Base-by-base conservation (phyloP, 2,888 invertebrate genomes). In the Alsophila aescularia region DNA sequence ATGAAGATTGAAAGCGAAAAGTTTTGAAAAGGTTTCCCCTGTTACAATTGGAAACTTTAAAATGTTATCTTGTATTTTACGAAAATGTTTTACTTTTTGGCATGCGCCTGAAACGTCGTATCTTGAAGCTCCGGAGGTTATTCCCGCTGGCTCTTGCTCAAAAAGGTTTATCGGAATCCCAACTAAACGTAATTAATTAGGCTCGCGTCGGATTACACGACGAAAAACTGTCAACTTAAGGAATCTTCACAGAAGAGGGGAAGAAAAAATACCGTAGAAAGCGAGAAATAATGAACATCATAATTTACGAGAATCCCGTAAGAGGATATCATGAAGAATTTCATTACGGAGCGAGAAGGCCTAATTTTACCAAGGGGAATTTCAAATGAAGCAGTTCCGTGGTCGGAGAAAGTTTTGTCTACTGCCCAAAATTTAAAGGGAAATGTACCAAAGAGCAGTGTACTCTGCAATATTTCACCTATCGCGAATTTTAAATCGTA, bases 11-110 rank as follows among this genome's bases (percentile, higher is more conserved):
- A 71, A 71, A 66, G 54, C 64, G 64, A 57, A 71, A 79, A 77
- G 66, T 81, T 81, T 64, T 75, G 64, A 80, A n/a, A 73, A 77
- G 82, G 73, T 76, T 78, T 78, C 66, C 65, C 44, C 66, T 77
- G 75, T 79, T 66, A 61, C 56, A 66, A 56, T 51, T 36, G 24
- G 58, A 58, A 61, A 55, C 55, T 64, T 57, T 32, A 14, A 37
- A 64, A 62, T 59, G 47, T 27, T 49, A 59, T 58, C 57, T 41
- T 31, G 31, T 47, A 53, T 57, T 64, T 57, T 29, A 15, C 27
- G 37, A 18, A 60, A 48, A 50, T 31, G 31, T 18, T 62, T 51
- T 44, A 57, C 55, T 59, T 60, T 55, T 48, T 45, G 44, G 39
- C 52, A 18, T 44, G 48, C 39, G 27, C 37, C 44, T 41, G 44